Conservation (phyloP, 2,113 vertebrate species). For the Ammodytes dubius region DNA sequence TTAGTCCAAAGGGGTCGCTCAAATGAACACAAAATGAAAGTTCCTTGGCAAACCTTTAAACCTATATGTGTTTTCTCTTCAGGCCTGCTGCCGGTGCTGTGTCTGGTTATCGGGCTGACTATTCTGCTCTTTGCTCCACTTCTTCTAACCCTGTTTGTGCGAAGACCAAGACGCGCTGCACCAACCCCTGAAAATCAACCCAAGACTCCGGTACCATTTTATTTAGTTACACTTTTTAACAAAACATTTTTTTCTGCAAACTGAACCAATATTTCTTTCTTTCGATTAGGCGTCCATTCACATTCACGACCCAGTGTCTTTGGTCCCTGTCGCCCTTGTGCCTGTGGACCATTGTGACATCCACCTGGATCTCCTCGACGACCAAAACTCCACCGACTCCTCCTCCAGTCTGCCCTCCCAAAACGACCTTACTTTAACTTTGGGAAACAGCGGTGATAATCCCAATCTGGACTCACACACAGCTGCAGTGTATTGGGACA, state of each 20-base stretch:
- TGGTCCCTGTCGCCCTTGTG: slow-evolving; percentile 25
- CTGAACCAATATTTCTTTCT: slow-evolving; percentile 13
- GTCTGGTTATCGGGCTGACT: slow-evolving; percentile 35
- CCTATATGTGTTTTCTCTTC: slow-evolving; percentile 11
- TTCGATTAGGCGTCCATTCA: slow-evolving; percentile 18
- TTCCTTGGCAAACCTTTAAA: neutral
- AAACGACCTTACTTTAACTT: neutral
- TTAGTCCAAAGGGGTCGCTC: too few relatives aligned
- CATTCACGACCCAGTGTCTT: slow-evolving; percentile 29
- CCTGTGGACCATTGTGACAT: slow-evolving; percentile 53
- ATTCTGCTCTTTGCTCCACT: slow-evolving; percentile 54
- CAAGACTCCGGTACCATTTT: slow-evolving; percentile 64
- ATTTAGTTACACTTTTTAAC: neutral
- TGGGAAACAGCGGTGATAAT: neutral
- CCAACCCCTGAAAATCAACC: slow-evolving; percentile 47
- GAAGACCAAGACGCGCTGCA: slow-evolving; percentile 7
- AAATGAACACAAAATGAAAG: too few relatives aligned
- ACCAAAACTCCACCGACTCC: slow-evolving; percentile 47
- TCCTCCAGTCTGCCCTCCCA: neutral
- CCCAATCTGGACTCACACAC: neutral
- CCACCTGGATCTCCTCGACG: slow-evolving; percentile 60
- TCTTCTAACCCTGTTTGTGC: slow-evolving; percentile 41
- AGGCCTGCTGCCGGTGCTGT: slow-evolving; percentile 52
- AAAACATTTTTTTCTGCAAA: neutral
- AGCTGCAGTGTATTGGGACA: slow-evolving; percentile 28